Conservation (phyloP, 1,140 invertebrate genomes). For the Meloidogyne exigua region DNA sequence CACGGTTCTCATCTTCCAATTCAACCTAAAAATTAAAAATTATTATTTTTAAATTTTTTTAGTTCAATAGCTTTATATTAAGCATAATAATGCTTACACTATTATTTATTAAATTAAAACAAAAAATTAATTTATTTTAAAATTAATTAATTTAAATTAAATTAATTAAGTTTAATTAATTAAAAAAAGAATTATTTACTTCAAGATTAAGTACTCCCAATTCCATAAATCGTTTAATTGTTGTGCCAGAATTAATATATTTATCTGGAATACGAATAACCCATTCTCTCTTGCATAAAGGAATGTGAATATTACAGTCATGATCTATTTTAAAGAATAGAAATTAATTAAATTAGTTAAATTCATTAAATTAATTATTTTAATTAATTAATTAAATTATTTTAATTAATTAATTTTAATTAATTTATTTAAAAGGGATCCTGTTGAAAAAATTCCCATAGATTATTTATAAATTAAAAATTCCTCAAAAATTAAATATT, state of each 20-base stretch:
- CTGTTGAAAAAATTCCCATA: no score
- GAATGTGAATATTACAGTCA: slow-evolving; percentile 56
- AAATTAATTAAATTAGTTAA: background rate
- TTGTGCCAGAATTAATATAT: slow-evolving; percentile 54
- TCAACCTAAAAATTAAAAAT: slow-evolving; percentile 33
- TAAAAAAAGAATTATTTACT: slow-evolving; percentile 17
- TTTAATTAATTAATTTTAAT: background rate
- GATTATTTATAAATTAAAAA: no score
- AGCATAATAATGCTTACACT: no score
- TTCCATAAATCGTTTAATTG: slow-evolving; percentile 34
- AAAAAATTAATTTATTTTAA: no score
- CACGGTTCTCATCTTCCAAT: slow-evolving; percentile 55
- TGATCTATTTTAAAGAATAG: slow-evolving; percentile 46
- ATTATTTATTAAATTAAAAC: no score
- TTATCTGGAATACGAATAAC: slow-evolving; percentile 61
- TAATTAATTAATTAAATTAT: background rate
- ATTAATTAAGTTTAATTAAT: no score
- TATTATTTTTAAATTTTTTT: background rate
- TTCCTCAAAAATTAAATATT: no score
- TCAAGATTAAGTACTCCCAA: slow-evolving; percentile 45
- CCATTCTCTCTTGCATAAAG: slow-evolving; percentile 63
- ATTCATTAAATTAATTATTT: background rate
- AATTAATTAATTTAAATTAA: no score
- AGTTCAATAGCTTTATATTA: no score
- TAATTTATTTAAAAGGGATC: background rate